These are phyloP conservation scores for Monarcha castaneiventris DNA, from an alignment of 2,113 vertebrate genomes.

Conservation along the genomic window DNA sequence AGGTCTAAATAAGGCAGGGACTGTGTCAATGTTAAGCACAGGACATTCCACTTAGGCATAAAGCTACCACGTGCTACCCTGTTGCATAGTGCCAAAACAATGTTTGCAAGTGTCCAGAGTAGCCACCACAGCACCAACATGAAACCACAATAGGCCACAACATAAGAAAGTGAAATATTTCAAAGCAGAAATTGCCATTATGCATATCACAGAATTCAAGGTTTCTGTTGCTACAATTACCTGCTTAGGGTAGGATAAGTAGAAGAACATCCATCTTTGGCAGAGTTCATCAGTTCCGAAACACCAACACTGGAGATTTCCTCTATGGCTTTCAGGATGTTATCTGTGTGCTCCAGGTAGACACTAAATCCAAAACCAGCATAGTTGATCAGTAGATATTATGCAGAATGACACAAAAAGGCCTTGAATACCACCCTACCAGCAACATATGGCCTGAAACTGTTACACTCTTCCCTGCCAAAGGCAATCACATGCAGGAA, in stretches of 20 bases:
- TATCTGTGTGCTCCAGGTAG: slow-evolving; percentile 86
- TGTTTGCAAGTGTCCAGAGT: neutral
- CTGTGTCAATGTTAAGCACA: neutral
- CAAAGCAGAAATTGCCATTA: neutral
- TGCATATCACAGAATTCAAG: neutral
- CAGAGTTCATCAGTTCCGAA: slow-evolving; percentile 79
- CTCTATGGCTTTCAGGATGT: slow-evolving; percentile 88
- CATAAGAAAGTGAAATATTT: neutral
- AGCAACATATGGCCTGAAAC: neutral
- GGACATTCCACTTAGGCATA: neutral
- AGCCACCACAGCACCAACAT: neutral
- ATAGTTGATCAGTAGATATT: neutral
- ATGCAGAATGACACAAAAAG: neutral
- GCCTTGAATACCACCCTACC: neutral
- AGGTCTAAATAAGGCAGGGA: no score
- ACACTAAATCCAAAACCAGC: slow-evolving; percentile 72
- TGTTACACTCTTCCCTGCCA: neutral
- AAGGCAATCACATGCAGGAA: neutral
- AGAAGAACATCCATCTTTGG: slow-evolving; percentile 84
- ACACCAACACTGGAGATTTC: slow-evolving; percentile 86
- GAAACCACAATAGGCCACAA: neutral
- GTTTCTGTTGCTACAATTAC: slow-evolving; percentile 61
- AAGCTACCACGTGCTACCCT: neutral
- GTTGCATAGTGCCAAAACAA: neutral
- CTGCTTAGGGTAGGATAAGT: slow-evolving; percentile 89